phyloP scores from a whole-genome alignment of 2,797 vertebrate species.

The Periophthalmus magnuspinnatus region DNA sequence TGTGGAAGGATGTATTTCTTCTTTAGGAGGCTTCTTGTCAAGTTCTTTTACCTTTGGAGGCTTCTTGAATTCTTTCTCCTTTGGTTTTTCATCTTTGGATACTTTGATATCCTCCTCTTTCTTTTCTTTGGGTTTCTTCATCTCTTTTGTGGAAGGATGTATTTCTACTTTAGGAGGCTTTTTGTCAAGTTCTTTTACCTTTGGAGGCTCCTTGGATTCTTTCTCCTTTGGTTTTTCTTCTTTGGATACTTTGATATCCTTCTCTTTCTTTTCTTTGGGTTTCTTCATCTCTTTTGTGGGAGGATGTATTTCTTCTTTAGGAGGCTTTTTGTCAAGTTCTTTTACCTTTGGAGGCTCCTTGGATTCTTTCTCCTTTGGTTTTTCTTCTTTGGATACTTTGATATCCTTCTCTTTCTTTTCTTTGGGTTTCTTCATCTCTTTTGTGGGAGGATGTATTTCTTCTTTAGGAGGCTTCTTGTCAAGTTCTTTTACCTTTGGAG shows the following conservation, averaged over 20 bases:
- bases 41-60: too few relatives aligned
- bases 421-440: conserved; percentile 36
- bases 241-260: not conserved
- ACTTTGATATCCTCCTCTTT: conserved; percentile 9
- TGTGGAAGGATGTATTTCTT: too few relatives aligned
- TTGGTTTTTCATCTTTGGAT: conserved; percentile 56
- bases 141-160: too few relatives aligned
- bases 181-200: not conserved
- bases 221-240: conserved; percentile 60
- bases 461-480: not conserved
- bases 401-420: conserved; percentile 1
- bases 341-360: conserved; percentile 1
- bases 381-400: not conserved
- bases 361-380: not conserved
- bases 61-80: conserved; percentile 13
- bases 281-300: conserved; percentile 8
- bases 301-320: not conserved
- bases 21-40: not conserved
- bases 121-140: conserved; percentile 31
- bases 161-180: not conserved
- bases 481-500: not conserved
- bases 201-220: conserved; percentile 1
- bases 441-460: conserved; percentile 5
- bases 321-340: not conserved
- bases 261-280: conserved; percentile 31